phyloP scores from a whole-genome alignment of 2,888 invertebrate genomes.

The Agrochola macilenta region DNA sequence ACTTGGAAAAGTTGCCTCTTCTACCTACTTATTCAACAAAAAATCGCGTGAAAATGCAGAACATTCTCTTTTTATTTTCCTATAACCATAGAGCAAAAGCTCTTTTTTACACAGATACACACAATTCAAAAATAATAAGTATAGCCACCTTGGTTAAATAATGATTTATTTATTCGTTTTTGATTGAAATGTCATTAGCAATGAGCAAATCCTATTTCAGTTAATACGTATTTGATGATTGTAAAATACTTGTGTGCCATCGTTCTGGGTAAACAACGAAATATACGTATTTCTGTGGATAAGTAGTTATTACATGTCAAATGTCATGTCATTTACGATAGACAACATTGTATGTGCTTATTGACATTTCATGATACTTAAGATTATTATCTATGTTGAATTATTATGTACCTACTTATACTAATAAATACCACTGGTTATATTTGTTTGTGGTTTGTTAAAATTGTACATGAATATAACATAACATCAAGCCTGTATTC shows the following conservation, averaged over 20 bases:
- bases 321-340: conserved; percentile 59
- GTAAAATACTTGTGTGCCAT: conserved; percentile 33
- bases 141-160: conserved; percentile 51
- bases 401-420: background rate
- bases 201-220: conserved; percentile 48
- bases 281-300: conserved; percentile 14
- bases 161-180: conserved; percentile 63
- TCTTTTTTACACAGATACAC: conserved; percentile 6
- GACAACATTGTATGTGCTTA: conserved; percentile 41
- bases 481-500: too few species aligned
- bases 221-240: conserved; percentile 75
- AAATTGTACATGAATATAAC: too few species aligned
- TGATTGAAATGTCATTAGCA: conserved; percentile 66
- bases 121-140: conserved; percentile 14
- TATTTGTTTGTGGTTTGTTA: background rate
- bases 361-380: conserved; percentile 51
- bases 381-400: conserved; percentile 39
- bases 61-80: background rate
- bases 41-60: background rate
- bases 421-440: background rate
- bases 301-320: conserved; percentile 53
- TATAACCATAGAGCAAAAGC: conserved; percentile 4
- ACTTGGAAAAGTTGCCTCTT: background rate
- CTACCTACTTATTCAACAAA: background rate
- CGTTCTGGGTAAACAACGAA: conserved; percentile 55